These are phyloP conservation scores for Ptychodera flava DNA, from an alignment of 35 echinoderm and acorn worm species.

Conservation along the genomic window DNA sequence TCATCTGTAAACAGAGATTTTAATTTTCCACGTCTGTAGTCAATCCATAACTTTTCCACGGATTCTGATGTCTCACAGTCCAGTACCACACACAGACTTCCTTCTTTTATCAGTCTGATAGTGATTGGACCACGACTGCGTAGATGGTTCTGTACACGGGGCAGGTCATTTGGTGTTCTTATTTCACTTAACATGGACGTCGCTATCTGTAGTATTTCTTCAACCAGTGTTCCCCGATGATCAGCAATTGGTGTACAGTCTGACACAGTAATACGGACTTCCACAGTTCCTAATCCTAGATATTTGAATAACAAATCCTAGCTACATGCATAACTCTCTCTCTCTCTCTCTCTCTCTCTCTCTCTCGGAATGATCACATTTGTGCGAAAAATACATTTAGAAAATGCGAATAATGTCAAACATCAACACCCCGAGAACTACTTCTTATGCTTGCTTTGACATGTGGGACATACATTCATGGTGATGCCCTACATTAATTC, in stretches of 20 bases:
- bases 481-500: too few species aligned
- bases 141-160: background rate
- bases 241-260: background rate
- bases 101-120: background rate
- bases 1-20: background rate
- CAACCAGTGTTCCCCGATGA: background rate
- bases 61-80: background rate
- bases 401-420: too few species aligned
- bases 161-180: background rate
- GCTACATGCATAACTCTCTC: too few species aligned
- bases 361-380: too few species aligned
- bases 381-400: too few species aligned
- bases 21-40: background rate
- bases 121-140: background rate
- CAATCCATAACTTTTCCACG: background rate
- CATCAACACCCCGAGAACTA: too few species aligned
- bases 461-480: too few species aligned
- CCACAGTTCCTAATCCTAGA: too few species aligned
- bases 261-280: background rate
- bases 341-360: too few species aligned
- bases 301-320: too few species aligned
- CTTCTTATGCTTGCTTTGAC: too few species aligned
- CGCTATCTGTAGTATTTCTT: background rate
- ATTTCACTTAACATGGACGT: background rate
- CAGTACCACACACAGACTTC: background rate